Evolutionary conservation across 2,888 invertebrate species (phyloP).

Genomic region (Halictus quadricinctus): DNA sequence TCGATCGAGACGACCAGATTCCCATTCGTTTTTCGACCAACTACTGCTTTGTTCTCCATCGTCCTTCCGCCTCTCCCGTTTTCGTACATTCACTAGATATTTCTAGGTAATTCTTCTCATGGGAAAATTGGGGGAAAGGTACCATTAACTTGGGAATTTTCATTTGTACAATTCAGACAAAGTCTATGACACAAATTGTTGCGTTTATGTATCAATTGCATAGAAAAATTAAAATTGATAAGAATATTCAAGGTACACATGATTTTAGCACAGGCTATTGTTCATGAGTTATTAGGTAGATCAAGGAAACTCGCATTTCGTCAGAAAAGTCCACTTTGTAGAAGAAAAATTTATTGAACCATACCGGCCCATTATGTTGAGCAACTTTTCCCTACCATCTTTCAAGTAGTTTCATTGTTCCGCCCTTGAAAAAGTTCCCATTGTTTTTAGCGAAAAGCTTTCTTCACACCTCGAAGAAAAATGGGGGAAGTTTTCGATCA

Average conservation of each 20-base stretch:
- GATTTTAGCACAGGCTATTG: background rate
- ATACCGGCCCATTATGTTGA: background rate
- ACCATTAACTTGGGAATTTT: background rate
- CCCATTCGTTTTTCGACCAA: background rate
- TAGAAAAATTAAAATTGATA: too few species aligned
- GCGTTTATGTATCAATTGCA: too few species aligned
- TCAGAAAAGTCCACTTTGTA: background rate
- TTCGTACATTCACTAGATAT: background rate
- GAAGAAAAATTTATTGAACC: background rate
- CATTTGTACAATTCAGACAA: too few species aligned
- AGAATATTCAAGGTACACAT: too few species aligned
- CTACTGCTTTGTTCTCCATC: background rate
- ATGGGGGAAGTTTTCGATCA: background rate
- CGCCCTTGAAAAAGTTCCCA: constrained; percentile 1
- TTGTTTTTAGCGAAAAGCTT: background rate
- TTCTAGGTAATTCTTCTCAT: too few species aligned
- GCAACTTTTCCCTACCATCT: background rate
- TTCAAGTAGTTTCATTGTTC: constrained; percentile 1
- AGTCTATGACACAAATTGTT: background rate
- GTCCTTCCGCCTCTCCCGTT: background rate
- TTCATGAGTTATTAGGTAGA: background rate
- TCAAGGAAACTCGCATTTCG: background rate
- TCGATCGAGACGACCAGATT: constrained; percentile 4
- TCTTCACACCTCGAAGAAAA: background rate
- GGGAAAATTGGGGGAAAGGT: background rate